Conservation (phyloP, 2,113 vertebrate species). For the Chionomys nivalis region DNA sequence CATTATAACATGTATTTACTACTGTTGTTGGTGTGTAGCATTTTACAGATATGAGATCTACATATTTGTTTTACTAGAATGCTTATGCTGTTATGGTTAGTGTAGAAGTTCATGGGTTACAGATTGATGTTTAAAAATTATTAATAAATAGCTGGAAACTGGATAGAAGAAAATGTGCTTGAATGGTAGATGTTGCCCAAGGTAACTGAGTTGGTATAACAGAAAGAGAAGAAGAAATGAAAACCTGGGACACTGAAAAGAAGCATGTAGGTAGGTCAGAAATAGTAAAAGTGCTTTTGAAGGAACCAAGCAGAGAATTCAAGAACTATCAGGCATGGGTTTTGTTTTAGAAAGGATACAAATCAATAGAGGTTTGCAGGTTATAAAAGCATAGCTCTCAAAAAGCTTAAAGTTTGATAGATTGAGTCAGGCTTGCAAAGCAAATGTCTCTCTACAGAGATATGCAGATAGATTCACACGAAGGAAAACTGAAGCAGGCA, state of each 20-base stretch:
- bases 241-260: background rate
- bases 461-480: background rate
- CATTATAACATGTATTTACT: background rate
- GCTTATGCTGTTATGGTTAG: background rate
- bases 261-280: background rate
- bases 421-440: background rate
- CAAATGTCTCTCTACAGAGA: background rate
- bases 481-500: background rate
- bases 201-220: background rate
- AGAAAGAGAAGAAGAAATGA: background rate
- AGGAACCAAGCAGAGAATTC: background rate
- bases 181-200: background rate
- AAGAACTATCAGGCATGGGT: background rate
- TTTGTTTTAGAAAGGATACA: background rate
- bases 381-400: background rate
- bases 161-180: background rate
- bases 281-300: background rate
- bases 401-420: background rate
- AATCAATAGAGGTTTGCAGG: background rate
- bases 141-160: background rate
- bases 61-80: background rate
- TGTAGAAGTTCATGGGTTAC: background rate
- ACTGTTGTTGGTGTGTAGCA: background rate
- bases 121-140: background rate
- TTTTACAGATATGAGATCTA: conserved; percentile 33